Base-by-base conservation (phyloP, 1,140 invertebrate species). In the Dreissena rostriformis region DNA sequence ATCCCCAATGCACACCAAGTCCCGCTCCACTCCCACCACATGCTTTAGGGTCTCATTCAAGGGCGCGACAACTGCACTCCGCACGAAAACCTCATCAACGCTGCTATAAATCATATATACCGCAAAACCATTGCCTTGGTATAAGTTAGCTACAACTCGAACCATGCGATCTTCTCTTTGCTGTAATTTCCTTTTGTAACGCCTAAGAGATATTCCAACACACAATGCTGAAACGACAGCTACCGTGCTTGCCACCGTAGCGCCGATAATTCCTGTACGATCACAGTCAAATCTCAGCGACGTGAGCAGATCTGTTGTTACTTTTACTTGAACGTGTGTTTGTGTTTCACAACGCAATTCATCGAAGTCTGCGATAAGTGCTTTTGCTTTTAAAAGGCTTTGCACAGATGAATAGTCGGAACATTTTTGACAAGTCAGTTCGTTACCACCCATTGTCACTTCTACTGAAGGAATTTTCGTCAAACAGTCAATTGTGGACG, bases 1-100 rank as follows among this genome's bases (percentile, higher is more conserved):
- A 24, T 73, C 71, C 11, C 49, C 39, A 11, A 24, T 51, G 55
- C 71, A 73, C 10, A 74, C 53, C n/a, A 74, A 28, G 6, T 74
- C 49, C 29, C 72, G 55, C 11, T 74, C 72, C 19, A 57, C 49
- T 26, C 72, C 72, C 15, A 57, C 61, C 72, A 74, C 49, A 24
- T 17, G 22, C 14, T 57, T n/a, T 17, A 74, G 49, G 19, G 14
- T 74, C 29, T 74, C 72, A 55, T 74, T 74, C 14, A 74, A 28
- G 7, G 24, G n/a, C 24, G 55, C 49, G 6, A 53, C 11, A 22
- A 74, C n/a, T n/a, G 14, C 28, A n/a, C 17, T 74, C 17, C 61
- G 26, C 19, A 74, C 72, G 29, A 74, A 74, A 57, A 57, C 53
- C 49, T 74, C 49, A 29, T 74, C 72, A 10, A 57, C 72, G 61